Evolutionary conservation across 2,797 vertebrate genomes (phyloP).

Genomic region (Phoebastria nigripes): DNA sequence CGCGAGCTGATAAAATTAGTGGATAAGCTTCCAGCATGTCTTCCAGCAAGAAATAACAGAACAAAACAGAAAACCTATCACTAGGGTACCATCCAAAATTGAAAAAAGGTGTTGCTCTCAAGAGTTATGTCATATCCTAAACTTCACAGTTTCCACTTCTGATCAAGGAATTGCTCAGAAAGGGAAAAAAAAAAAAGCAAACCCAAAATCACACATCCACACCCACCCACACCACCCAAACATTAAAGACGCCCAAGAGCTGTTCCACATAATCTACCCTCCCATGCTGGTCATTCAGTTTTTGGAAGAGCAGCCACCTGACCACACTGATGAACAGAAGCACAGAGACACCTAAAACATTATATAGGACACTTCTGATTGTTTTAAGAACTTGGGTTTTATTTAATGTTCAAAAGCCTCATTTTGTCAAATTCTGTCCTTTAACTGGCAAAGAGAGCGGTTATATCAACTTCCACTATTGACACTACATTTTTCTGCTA

Average conservation of each 20-base stretch:
- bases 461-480: not conserved
- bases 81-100: not conserved
- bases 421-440: not conserved
- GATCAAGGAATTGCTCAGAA: not conserved
- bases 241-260: not conserved
- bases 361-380: not conserved
- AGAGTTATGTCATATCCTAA: not conserved
- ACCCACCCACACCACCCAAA: not conserved
- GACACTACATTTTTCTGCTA: rapidly evolving
- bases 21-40: not conserved
- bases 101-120: not conserved
- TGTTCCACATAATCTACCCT: not conserved
- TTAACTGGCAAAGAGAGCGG: not conserved
- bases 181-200: not conserved
- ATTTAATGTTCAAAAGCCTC: not conserved
- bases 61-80: not conserved
- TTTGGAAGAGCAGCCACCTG: not conserved
- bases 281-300: not conserved
- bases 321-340: not conserved
- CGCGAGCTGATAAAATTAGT: not conserved
- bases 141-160: not conserved
- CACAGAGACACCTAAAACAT: not conserved
- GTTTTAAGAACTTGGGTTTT: not conserved
- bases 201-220: not conserved
- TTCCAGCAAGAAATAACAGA: not conserved